Percentiles rank a stretch among this genome's conserved stretches.
phyloP scores from a whole-genome alignment of 2,888 invertebrate genomes.

The Tupiocoris notatus region DNA sequence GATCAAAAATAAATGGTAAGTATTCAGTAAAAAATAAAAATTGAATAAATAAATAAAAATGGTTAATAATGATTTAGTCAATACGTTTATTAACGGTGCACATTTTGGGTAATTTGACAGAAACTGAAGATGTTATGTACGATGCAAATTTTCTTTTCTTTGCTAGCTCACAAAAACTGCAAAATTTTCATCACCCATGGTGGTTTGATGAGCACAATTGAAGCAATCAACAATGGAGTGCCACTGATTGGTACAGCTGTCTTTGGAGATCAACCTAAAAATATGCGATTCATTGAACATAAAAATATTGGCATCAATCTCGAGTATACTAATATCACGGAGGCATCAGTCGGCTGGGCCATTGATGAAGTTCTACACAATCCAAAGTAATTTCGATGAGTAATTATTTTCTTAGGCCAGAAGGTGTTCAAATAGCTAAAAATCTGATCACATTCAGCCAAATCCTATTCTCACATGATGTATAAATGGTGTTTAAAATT shows the following conservation, averaged over 20 bases:
- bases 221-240: constrained; percentile 49
- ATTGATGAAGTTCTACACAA: constrained; percentile 26
- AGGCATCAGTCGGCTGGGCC: neutral
- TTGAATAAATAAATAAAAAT: too few relatives aligned
- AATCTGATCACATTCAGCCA: too few relatives aligned
- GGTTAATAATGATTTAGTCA: too few relatives aligned
- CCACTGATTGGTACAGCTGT: constrained; percentile 49
- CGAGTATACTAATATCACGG: constrained; percentile 13
- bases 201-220: constrained; percentile 43
- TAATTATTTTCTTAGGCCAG: too few relatives aligned
- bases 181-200: constrained; percentile 45
- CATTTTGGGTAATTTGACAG: constrained; percentile 1
- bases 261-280: constrained; percentile 52
- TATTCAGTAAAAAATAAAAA: too few relatives aligned
- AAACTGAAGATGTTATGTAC: neutral
- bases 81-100: too few relatives aligned
- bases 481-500: too few relatives aligned
- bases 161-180: constrained; percentile 43
- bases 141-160: neutral
- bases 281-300: constrained; percentile 53
- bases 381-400: constrained; percentile 17
- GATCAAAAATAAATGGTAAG: too few relatives aligned
- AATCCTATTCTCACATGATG: too few relatives aligned
- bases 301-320: constrained; percentile 52
- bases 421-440: too few relatives aligned